Evolutionary conservation across 2,888 invertebrate genomes (phyloP).

Genomic region (Noctua pronuba): DNA sequence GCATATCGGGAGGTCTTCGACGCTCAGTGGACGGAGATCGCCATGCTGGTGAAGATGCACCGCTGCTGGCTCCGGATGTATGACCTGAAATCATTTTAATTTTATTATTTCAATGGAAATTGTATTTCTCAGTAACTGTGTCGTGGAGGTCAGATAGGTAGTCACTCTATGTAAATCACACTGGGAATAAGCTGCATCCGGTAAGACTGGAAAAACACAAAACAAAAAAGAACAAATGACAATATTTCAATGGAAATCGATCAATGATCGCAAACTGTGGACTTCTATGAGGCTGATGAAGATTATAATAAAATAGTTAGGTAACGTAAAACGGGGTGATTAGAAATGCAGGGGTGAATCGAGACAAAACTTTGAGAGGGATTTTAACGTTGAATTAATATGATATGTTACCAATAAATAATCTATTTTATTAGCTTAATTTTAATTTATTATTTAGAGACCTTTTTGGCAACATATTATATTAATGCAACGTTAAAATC

Average conservation of each 20-base stretch:
- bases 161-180: neutral
- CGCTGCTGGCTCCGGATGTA: constrained; percentile 90
- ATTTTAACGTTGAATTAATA: too few species aligned
- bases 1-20: constrained; percentile 89
- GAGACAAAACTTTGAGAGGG: too few species aligned
- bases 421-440: too few species aligned
- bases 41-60: constrained; percentile 92
- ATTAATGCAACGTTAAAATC: too few species aligned
- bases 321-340: too few species aligned
- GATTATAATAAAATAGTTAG: neutral
- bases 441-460: too few species aligned
- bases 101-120: neutral
- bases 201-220: neutral
- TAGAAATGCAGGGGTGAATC: too few species aligned
- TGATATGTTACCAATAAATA: too few species aligned
- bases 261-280: neutral
- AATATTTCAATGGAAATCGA: neutral
- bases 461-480: too few species aligned
- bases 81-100: constrained; percentile 73
- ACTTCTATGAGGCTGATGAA: neutral
- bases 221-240: neutral
- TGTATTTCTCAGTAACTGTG: neutral
- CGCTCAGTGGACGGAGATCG: constrained; percentile 92
- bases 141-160: neutral
- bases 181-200: neutral